These are phyloP conservation scores for Aplysina aerophoba DNA, from an alignment of 37 sponge, comb jelly and placozoan species.

Conservation along the genomic window DNA sequence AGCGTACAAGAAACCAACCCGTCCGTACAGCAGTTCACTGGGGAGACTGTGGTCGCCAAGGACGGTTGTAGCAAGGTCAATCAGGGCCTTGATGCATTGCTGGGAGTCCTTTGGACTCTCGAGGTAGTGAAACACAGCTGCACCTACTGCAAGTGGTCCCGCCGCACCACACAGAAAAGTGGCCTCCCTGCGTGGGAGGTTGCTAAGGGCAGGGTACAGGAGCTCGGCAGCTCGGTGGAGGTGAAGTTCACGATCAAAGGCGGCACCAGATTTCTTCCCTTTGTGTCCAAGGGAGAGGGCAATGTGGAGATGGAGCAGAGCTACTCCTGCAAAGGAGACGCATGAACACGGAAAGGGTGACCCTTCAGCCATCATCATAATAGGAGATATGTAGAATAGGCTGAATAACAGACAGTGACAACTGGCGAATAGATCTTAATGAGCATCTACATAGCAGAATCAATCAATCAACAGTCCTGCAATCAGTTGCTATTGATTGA, in stretches of 20 bases:
- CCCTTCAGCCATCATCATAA: no score
- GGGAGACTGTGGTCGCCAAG: slow-evolving; percentile 51
- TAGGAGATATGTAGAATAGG: no score
- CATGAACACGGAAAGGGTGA: no score
- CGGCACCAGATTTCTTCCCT: slow-evolving; percentile 5
- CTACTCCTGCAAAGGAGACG: slow-evolving; percentile 58
- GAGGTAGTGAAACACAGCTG: slow-evolving; percentile 60
- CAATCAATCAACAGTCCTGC: no score
- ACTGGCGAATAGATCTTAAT: no score
- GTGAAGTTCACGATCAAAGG: slow-evolving; percentile 42
- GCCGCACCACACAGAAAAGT: slow-evolving; percentile 94
- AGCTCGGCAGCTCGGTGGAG: slow-evolving; percentile 34
- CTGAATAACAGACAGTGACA: no score
- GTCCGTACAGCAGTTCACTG: slow-evolving; percentile 89
- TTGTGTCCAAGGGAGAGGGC: slow-evolving; percentile 52
- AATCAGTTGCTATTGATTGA: no score
- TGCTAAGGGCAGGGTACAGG: slow-evolving; percentile 34
- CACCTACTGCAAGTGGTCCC: slow-evolving; percentile 82
- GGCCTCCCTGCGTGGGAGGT: slow-evolving; percentile 34
- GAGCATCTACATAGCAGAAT: no score
- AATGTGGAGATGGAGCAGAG: slow-evolving; percentile 73
- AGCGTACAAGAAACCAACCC: slow-evolving; percentile 86
- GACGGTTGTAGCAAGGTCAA: slow-evolving; percentile 23
- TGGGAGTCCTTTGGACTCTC: slow-evolving; percentile 37
- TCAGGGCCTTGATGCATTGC: slow-evolving; percentile 38